Base-by-base conservation (phyloP, 64 coral and sea anemone genomes). In the Montipora efflorescens region DNA sequence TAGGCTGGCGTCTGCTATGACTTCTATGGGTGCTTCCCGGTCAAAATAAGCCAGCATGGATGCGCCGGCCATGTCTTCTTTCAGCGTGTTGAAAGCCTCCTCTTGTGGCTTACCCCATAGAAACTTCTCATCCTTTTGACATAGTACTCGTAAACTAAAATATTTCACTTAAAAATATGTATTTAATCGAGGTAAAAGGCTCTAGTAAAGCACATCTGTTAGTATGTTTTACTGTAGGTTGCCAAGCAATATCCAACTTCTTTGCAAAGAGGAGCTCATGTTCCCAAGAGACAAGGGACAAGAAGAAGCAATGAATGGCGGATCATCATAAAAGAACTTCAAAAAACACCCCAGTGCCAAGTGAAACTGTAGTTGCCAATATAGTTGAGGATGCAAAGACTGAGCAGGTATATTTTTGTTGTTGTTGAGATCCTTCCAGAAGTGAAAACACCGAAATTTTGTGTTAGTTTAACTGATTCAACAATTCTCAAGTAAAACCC, bases 221-320 rank as follows among this genome's bases (percentile, higher is more conserved):
- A 4, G 9, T 73, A 73, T 74, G 70, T 74, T 74, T 74, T 9
- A 74, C 70, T 74, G 70, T 74, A 74, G 70, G n/a, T 74, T 74
- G 70, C 70, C 70, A 74, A 74, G 70, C 70, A 4, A 74, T 74
- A 74, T 74, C 20, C 70, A 74, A 74, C 9, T 74, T 74, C 9
- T 74, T 74, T 74, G n/a, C 70, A 9, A 74, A 74, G 70, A 74
- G 70, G 70, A 74, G 70, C 25, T 74, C 21, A 74, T 74, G 70
- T 74, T 74, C 70, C 70, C 70, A 74, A 74, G 70, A 74, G 70
- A 43, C 4, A 74, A 74, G 70, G 70, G 70, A 74, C 70, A 74
- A 4, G 70, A 74, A 74, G 9, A 74, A 74, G 70, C 70, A 4
- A 74, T 5, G 70, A 74, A 74, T 74, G 70, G 28, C 1, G 28